A percentile compares a stretch with the other conserved stretches of the same genome.
Conservation (phyloP, 2,113 vertebrate species). For the Prietella phreatophila region DNA sequence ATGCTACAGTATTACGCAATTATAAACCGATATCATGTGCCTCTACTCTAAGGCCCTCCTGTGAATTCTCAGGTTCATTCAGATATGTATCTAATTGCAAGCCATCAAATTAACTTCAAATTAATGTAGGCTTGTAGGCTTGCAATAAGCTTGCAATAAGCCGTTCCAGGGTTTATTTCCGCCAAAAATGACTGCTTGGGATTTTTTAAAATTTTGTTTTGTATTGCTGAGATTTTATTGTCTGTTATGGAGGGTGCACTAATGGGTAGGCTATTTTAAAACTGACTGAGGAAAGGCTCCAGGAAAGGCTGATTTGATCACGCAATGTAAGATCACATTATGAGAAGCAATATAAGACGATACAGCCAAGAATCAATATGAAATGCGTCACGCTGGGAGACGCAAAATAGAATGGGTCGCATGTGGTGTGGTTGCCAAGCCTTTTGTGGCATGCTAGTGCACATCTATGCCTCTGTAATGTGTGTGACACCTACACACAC, state of each 20-base stretch:
- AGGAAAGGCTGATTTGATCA: slow-evolving; percentile 28
- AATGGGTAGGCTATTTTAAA: slow-evolving; percentile 30
- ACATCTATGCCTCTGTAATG: not conserved
- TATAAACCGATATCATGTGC: not conserved
- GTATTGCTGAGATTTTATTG: not conserved
- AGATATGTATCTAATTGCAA: slow-evolving; percentile 29
- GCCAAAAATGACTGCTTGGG: not conserved
- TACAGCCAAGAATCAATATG: slow-evolving; percentile 24
- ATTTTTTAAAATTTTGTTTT: not conserved
- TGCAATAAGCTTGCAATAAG: slow-evolving; percentile 27
- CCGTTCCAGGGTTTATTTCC: not conserved
- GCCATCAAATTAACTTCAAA: slow-evolving; percentile 21
- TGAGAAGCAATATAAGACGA: slow-evolving; percentile 26
- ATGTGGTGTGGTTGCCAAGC: not conserved
- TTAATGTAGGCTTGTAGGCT: not conserved
- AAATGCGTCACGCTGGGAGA: slow-evolving; percentile 6
- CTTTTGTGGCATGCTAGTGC: not conserved
- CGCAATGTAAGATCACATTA: slow-evolving; percentile 20
- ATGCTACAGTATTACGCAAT: not conserved
- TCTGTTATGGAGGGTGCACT: slow-evolving; percentile 15
- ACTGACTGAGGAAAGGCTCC: slow-evolving; percentile 16
- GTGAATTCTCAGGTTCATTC: not conserved
- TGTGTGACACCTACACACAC: not conserved
- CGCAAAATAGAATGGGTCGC: not conserved
- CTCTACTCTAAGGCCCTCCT: not conserved